A percentile compares a stretch with the other conserved stretches of the same genome.
Evolutionary conservation across 2,888 invertebrate species (phyloP).

Genomic region (Brachyopa scutellaris): DNA sequence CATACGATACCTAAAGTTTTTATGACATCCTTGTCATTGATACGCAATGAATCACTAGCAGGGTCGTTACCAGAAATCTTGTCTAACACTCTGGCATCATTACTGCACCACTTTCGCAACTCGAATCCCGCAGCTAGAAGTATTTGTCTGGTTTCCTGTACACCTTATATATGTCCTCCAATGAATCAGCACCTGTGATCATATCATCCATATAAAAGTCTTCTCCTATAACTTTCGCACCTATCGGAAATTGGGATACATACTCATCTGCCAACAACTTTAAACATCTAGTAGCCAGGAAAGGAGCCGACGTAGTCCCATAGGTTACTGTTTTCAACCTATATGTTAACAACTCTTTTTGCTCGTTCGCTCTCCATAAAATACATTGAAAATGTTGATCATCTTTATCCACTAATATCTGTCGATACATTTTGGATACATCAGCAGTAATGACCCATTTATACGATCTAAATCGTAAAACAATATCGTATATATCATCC

Average conservation of each 20-base stretch:
- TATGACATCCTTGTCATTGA: conserved; percentile 18
- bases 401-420: no score
- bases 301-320: no score
- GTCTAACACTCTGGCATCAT: not conserved
- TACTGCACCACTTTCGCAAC: conserved; percentile 33
- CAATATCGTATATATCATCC: no score
- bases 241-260: conserved; percentile 43
- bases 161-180: not conserved
- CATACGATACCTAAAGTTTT: conserved; percentile 48
- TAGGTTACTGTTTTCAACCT: no score
- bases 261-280: no score
- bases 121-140: conserved; percentile 12
- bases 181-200: conserved; percentile 25
- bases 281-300: no score
- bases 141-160: conserved; percentile 2
- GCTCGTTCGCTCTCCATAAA: no score
- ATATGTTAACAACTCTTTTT: no score
- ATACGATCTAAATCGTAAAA: no score
- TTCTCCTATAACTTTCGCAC: conserved; percentile 10
- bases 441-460: no score
- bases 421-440: no score
- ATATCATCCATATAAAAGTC: conserved; percentile 66
- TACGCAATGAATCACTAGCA: not conserved
- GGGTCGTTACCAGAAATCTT: not conserved
- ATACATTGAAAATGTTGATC: no score